Evolutionary conservation across 2,797 vertebrate species (phyloP).

Genomic region (Gallinago solitaria): DNA sequence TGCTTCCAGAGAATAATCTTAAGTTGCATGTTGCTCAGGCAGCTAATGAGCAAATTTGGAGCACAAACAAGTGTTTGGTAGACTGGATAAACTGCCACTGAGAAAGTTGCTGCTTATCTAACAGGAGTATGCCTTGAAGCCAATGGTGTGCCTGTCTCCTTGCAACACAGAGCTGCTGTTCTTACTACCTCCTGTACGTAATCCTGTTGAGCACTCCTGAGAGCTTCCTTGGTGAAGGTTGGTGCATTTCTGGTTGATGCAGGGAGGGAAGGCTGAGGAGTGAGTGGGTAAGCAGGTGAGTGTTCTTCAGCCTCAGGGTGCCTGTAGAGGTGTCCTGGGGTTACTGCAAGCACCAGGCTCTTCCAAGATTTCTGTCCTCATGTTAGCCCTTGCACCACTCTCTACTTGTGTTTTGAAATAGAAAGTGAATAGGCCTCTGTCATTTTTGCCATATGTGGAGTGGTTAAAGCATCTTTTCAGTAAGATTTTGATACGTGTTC

Average conservation of each 20-base stretch:
- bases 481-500: neutral
- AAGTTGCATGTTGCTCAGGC: neutral
- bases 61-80: neutral
- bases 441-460: neutral
- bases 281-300: neutral
- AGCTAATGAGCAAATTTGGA: neutral
- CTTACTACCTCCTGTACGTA: accelerated
- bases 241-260: neutral
- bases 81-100: neutral
- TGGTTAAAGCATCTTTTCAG: neutral
- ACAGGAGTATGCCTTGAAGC: neutral
- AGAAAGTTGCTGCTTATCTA: neutral
- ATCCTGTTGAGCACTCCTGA: neutral
- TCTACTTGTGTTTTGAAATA: neutral
- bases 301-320: neutral
- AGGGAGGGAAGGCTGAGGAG: neutral
- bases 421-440: neutral
- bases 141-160: neutral
- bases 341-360: neutral
- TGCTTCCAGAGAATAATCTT: neutral
- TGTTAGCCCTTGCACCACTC: neutral
- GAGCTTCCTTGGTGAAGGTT: neutral
- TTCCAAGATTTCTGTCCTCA: neutral
- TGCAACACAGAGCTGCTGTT: neutral
- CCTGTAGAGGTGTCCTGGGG: neutral